Conservation (phyloP, 92 coral and sea anemone species). For the Metridium senile region DNA sequence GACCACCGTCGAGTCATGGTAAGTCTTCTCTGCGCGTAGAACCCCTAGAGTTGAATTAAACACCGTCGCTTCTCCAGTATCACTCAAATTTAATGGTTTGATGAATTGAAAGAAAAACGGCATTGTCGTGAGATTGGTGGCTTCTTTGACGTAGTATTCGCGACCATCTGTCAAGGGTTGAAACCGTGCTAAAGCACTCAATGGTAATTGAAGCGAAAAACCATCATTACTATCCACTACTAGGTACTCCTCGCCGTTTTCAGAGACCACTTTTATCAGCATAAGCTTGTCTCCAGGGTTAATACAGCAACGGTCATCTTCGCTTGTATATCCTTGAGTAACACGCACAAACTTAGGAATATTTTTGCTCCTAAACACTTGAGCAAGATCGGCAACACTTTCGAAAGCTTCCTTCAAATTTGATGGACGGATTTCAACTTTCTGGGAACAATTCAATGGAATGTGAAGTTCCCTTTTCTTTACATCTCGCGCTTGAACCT, state of each 20-base stretch:
- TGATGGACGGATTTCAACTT: constrained; percentile 88
- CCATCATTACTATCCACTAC: constrained; percentile 57
- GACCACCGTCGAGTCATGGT: constrained; percentile 74
- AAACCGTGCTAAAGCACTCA: constrained; percentile 81
- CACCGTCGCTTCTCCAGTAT: constrained; percentile 53
- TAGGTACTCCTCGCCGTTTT: constrained; percentile 49
- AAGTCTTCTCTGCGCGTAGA: constrained; percentile 52
- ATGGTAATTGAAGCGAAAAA: constrained; percentile 60
- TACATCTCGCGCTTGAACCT: constrained; percentile 78
- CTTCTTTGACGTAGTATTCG: constrained; percentile 88
- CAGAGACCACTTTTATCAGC: constrained; percentile 58
- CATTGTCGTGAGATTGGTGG: constrained; percentile 33
- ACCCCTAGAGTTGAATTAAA: constrained; percentile 83
- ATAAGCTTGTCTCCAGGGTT: constrained; percentile 94
- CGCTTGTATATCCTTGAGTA: constrained; percentile 83
- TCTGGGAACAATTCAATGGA: constrained; percentile 87
- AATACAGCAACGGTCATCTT: constrained; percentile 65
- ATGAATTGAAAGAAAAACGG: constrained; percentile 88
- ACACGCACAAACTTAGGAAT: constrained; percentile 78
- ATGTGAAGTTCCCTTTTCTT: constrained; percentile 76
- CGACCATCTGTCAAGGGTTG: constrained; percentile 92
- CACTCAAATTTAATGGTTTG: constrained; percentile 49
- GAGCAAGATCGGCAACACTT: constrained; percentile 65
- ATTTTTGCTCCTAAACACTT: constrained; percentile 26
- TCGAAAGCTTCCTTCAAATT: constrained; percentile 82